These are phyloP conservation scores for Cremastinae sp. DNA, from an alignment of 2,888 invertebrate species.

Conservation along the genomic window DNA sequence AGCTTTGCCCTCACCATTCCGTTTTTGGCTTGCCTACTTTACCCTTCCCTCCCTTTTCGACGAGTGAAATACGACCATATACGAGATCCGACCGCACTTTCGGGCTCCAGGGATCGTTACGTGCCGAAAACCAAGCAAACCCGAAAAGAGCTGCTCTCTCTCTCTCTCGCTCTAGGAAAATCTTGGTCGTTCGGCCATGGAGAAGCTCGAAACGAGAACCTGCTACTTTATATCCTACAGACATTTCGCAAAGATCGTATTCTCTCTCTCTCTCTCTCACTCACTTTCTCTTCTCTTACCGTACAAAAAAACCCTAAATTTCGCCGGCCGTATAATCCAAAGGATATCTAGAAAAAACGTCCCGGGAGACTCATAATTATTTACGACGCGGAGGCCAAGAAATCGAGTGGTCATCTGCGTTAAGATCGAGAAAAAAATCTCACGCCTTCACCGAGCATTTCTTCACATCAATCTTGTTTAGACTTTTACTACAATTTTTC, in stretches of 20 bases:
- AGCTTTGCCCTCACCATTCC: slow-evolving; percentile 29
- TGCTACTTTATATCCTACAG: neutral
- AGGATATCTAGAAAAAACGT: neutral
- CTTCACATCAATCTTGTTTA: too few relatives aligned
- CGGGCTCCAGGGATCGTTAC: slow-evolving; percentile 36
- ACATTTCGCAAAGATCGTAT: too few relatives aligned
- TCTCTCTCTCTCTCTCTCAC: too few relatives aligned
- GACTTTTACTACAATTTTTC: too few relatives aligned
- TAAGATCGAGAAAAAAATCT: slow-evolving; percentile 1
- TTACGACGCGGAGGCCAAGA: slow-evolving; percentile 23
- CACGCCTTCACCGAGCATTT: neutral
- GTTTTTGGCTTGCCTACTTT: slow-evolving; percentile 7
- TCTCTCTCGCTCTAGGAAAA: slow-evolving; percentile 20
- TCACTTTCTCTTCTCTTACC: too few relatives aligned
- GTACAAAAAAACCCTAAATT: slow-evolving; percentile 6
- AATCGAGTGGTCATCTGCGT: neutral
- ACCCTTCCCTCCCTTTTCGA: slow-evolving; percentile 10
- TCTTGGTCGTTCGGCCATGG: slow-evolving; percentile 16
- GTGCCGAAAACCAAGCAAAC: slow-evolving; percentile 20
- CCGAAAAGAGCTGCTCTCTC: slow-evolving; percentile 15
- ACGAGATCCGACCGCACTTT: slow-evolving; percentile 50
- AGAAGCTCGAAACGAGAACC: neutral
- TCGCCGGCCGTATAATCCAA: neutral
- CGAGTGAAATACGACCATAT: slow-evolving; percentile 53
- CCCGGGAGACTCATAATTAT: slow-evolving; percentile 48